A percentile compares a stretch with the other conserved stretches of the same genome.
Conservation (phyloP, 2,797 vertebrate species). For the Phalanger gymnotis region DNA sequence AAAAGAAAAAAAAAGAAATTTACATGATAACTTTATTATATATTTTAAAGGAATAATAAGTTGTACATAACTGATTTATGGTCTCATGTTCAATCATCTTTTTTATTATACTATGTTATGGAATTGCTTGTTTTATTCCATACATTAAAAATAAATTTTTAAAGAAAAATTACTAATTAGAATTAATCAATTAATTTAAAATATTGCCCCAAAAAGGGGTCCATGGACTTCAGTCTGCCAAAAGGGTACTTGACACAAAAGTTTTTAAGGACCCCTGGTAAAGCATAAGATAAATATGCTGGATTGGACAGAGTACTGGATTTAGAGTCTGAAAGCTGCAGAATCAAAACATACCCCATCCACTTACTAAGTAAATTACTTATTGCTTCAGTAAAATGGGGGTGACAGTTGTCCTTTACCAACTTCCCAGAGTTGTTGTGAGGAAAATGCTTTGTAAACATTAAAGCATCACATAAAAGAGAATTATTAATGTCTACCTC, state of each 20-base stretch:
- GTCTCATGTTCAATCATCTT: too few species aligned
- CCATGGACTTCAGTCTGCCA: not conserved
- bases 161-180: not conserved
- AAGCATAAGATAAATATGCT: too few species aligned
- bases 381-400: not conserved
- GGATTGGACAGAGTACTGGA: not conserved
- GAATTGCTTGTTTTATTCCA: too few species aligned
- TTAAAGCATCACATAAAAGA: not conserved
- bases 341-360: not conserved
- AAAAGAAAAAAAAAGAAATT: too few species aligned
- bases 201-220: not conserved
- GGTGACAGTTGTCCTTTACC: not conserved
- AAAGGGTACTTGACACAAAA: not conserved
- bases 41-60: too few species aligned
- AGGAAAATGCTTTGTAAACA: not conserved
- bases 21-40: too few species aligned
- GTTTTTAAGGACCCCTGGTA: not conserved
- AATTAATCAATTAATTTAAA: not conserved
- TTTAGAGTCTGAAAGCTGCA: not conserved
- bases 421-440: not conserved
- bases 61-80: too few species aligned
- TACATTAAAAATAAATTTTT: too few species aligned
- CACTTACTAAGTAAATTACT: not conserved
- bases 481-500: not conserved
- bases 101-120: too few species aligned